phyloP scores from a whole-genome alignment of 2,797 vertebrate genomes.

The Siniperca obscura region DNA sequence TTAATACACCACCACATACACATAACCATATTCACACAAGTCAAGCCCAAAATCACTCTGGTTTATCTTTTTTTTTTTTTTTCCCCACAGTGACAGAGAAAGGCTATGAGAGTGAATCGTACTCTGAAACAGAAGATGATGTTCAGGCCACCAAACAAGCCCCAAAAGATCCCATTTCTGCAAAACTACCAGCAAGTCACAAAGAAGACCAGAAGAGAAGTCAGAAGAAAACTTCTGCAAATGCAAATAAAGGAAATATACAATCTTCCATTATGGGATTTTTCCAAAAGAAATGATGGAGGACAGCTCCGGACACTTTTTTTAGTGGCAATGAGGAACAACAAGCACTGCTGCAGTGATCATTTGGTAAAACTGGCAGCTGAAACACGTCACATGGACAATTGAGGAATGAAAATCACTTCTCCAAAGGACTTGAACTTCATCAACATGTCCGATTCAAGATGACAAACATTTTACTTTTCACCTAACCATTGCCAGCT shows the following conservation, averaged over 20 bases:
- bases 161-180: conserved; percentile 49
- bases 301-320: background rate
- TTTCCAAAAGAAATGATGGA: conserved; percentile 92
- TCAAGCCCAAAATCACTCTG: background rate
- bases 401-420: background rate
- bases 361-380: background rate
- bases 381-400: background rate
- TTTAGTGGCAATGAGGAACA: background rate
- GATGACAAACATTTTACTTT: conserved; percentile 1
- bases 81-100: conserved; percentile 92
- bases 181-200: conserved; percentile 64
- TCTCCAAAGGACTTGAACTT: background rate
- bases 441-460: background rate
- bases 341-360: conserved; percentile 16
- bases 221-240: conserved; percentile 83
- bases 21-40: background rate
- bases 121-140: conserved; percentile 91
- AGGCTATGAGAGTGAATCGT: conserved; percentile 93
- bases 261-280: conserved; percentile 96
- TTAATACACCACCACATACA: background rate
- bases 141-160: conserved; percentile 63
- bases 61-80: background rate
- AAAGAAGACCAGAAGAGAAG: conserved; percentile 87
- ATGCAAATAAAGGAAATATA: conserved; percentile 85
- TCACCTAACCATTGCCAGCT: background rate